Conservation (phyloP, 2,797 vertebrate species). For the Gila robusta region DNA sequence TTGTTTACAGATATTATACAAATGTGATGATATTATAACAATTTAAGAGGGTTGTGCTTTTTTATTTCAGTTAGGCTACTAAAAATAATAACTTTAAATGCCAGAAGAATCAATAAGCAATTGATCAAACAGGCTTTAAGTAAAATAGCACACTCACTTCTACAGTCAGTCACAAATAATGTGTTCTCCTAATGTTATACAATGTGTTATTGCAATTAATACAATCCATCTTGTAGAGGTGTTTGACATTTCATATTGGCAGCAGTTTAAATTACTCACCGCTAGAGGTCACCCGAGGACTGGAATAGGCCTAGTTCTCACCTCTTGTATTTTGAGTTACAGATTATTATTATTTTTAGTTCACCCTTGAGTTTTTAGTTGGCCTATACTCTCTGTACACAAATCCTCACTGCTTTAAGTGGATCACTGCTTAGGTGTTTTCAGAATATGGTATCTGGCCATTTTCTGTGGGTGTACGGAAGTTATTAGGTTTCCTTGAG, state of each 20-base stretch:
- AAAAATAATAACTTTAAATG: not conserved
- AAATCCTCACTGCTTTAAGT: no score
- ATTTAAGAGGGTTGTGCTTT: not conserved
- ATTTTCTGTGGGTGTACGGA: slow-evolving; percentile 45
- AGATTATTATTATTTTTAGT: no score
- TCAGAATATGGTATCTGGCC: not conserved
- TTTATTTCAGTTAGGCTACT: not conserved
- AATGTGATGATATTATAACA: no score
- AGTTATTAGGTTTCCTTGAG: slow-evolving; percentile 54
- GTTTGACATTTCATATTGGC: not conserved
- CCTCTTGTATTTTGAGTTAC: not conserved
- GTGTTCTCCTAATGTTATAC: not conserved
- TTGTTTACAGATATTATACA: no score
- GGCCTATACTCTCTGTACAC: no score
- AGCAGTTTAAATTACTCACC: not conserved
- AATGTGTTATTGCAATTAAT: not conserved
- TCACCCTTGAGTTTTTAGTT: not conserved
- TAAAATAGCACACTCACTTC: not conserved
- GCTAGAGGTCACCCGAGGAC: not conserved
- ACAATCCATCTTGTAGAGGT: not conserved
- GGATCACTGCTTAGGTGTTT: not conserved
- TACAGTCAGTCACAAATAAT: not conserved
- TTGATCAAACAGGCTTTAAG: not conserved
- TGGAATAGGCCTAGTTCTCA: not conserved
- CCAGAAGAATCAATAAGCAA: not conserved